Base-by-base conservation (phyloP, 2,888 invertebrate species). In the Hecatera dysodea region DNA sequence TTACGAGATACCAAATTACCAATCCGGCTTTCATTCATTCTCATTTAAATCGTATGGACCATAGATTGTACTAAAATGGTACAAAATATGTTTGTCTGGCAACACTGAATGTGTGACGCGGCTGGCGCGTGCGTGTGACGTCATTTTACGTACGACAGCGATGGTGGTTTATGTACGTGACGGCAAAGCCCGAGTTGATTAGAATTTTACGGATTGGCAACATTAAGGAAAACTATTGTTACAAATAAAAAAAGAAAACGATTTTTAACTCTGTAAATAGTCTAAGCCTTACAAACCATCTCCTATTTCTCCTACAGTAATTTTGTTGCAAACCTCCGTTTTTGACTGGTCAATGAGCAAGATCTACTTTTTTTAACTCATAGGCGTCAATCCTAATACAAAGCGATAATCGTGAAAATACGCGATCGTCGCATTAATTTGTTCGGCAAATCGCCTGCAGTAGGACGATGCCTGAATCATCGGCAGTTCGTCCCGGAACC, bases 1-100 rank as follows among this genome's bases (percentile, higher is more conserved):
- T 71, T 72, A 76, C 61, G 71, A 80, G 52, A 77, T 33, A 75
- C 70, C 44, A 53, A 71, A 39, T 62, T 62, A 73, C 71, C 81
- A 71, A 64, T 62, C 79, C 79, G 81, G 78, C 81, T 79, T 57
- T 57, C 72, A 76, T 79, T 89, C 95, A 95, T 95, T 95, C 95
- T 95, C 95, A 95, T 95, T 95, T 95, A 78, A 93, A 95, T 94
- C 95, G 89, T 89, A 89, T 89, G 91, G 89, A 85, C 92, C 66
- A 64, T 70, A 72, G 19, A 57, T 67, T 67, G 68, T 72, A 80
- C 68, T 12, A 46, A 62, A 59, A 67, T 55, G 56, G 61, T 67
- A 80, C 81, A 78, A 77, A 55, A 59, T 60, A 75, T 72, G 67
- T 83, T 71, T 67, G 62, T 50, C 59, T 72, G 62, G 77, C 81